A percentile compares a stretch with the other conserved stretches of the same genome.
phyloP scores from a whole-genome alignment of 2,888 invertebrate genomes.

The Drosophila anomalata region DNA sequence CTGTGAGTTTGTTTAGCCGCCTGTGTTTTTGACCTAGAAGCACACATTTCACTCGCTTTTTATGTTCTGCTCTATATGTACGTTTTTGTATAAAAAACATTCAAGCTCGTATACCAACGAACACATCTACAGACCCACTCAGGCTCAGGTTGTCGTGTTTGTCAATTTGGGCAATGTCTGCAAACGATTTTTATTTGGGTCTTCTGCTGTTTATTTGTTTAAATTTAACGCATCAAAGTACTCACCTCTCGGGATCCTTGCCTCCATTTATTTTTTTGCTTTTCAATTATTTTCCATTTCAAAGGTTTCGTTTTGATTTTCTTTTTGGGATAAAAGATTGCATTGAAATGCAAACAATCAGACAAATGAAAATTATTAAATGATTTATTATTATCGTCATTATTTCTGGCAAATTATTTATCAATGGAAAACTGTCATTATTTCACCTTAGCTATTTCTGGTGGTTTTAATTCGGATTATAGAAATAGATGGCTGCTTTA shows the following conservation, averaged over 20 bases:
- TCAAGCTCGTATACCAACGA: constrained; percentile 9
- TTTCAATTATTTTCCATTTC: constrained; percentile 61
- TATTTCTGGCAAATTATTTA: too few species aligned
- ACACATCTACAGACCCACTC: constrained; percentile 1
- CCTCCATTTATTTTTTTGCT: constrained; percentile 57
- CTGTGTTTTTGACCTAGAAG: constrained; percentile 75
- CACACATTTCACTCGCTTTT: constrained; percentile 68
- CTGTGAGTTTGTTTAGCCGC: constrained; percentile 53
- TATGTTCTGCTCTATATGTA: constrained; percentile 49
- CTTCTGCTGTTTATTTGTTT: constrained; percentile 76
- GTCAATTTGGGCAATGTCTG: constrained; percentile 45
- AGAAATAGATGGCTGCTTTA: too few species aligned
- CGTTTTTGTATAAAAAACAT: constrained; percentile 7
- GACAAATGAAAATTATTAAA: neutral
- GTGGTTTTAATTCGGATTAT: too few species aligned
- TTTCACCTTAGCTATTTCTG: too few species aligned
- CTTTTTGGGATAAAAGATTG: constrained; percentile 16
- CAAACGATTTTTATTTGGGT: constrained; percentile 64
- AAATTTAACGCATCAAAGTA: constrained; percentile 69
- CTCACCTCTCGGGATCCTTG: constrained; percentile 8
- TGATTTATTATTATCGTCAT: neutral
- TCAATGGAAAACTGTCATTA: too few species aligned
- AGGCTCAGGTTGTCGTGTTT: constrained; percentile 53
- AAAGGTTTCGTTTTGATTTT: constrained; percentile 23
- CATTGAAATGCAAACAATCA: constrained; percentile 3